Percentiles rank a stretch among this genome's conserved stretches.
Conservation (phyloP, 2,888 invertebrate species). For the Adineta ricciae region DNA sequence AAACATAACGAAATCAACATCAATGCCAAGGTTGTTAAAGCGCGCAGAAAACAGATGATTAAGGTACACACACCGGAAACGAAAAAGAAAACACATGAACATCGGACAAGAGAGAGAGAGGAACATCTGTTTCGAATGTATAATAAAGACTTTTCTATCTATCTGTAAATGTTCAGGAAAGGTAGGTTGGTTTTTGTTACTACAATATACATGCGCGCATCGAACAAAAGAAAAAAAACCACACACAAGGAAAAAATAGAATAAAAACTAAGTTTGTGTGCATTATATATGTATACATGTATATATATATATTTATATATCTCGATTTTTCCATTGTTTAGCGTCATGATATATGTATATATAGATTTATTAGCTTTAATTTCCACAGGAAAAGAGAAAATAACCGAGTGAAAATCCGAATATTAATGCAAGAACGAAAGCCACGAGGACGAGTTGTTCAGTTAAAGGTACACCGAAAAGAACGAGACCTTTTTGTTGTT, state of each 20-base stretch:
- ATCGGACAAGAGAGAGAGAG: not conserved
- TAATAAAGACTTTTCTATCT: not conserved
- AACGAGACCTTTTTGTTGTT: not conserved
- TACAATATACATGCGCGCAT: not conserved
- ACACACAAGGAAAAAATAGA: not conserved
- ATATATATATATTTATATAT: not conserved
- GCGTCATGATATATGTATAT: too few species aligned
- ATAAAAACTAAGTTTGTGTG: not conserved
- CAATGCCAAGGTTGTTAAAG: not conserved
- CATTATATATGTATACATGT: not conserved
- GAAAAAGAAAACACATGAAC: not conserved
- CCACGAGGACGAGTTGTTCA: not conserved
- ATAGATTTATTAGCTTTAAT: not conserved
- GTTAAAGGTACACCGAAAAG: not conserved
- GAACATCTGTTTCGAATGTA: not conserved
- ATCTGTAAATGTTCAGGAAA: not conserved
- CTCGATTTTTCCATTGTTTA: too few species aligned
- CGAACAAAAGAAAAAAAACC: not conserved
- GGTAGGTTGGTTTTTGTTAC: not conserved
- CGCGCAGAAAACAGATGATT: not conserved
- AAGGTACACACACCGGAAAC: not conserved
- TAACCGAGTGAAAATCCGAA: conserved; percentile 11
- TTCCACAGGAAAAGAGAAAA: conserved; percentile 14
- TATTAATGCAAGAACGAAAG: conserved; percentile 14
- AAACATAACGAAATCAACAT: not conserved